Conservation (phyloP, 2,797 vertebrate genomes). For the Poliocrania exsul region DNA sequence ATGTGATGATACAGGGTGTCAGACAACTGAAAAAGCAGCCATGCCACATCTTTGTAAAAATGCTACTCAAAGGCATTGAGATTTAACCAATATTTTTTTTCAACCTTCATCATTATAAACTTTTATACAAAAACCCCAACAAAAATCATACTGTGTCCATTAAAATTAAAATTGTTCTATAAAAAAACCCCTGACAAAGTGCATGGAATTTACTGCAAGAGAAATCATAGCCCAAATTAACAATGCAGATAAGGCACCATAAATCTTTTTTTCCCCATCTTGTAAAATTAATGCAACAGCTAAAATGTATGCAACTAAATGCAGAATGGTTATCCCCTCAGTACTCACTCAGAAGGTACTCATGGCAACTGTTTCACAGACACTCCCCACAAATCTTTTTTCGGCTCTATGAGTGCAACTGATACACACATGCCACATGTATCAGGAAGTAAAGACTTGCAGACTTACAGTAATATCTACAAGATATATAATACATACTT, state of each 20-base stretch:
- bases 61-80: not conserved
- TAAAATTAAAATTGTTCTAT: not conserved
- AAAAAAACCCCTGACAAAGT: conserved; percentile 21
- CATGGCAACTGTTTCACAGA: conserved; percentile 26
- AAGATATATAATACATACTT: conserved; percentile 17
- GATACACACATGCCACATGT: conserved; percentile 25
- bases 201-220: conserved; percentile 7
- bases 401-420: conserved; percentile 4
- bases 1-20: not conserved
- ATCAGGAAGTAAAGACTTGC: not conserved
- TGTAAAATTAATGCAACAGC: conserved; percentile 1
- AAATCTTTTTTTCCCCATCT: not conserved
- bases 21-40: conserved; percentile 35
- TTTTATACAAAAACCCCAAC: not conserved
- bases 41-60: conserved; percentile 26
- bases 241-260: conserved; percentile 64
- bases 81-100: not conserved
- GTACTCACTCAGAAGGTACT: not conserved
- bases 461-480: conserved; percentile 1
- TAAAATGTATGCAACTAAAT: not conserved
- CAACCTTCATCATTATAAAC: not conserved
- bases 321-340: not conserved
- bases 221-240: not conserved
- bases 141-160: not conserved
- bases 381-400: conserved; percentile 21